Conservation (phyloP, 1,140 invertebrate genomes). For the Colletes gigas region DNA sequence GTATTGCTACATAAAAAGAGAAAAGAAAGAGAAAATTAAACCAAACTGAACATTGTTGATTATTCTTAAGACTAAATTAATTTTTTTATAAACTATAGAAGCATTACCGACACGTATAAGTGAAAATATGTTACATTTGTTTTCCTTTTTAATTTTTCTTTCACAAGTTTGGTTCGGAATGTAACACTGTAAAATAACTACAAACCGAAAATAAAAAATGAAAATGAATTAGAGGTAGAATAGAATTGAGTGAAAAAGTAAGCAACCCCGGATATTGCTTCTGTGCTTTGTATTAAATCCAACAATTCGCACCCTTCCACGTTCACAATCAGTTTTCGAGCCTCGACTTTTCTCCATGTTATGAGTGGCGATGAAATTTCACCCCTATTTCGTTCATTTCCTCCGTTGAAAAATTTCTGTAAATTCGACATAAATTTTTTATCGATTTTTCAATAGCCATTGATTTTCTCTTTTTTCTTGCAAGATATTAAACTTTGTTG, state of each 20-base stretch:
- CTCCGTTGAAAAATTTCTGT: background rate
- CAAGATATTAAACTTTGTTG: conserved; percentile 13
- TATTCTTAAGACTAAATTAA: too few relatives aligned
- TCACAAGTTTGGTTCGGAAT: too few relatives aligned
- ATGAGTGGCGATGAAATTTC: conserved; percentile 1
- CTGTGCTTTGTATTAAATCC: background rate
- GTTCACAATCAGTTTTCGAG: background rate
- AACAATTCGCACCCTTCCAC: background rate
- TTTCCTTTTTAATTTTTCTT: too few relatives aligned
- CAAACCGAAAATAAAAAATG: background rate
- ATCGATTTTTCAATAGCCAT: conserved; percentile 1
- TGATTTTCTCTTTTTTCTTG: background rate
- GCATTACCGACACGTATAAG: too few relatives aligned
- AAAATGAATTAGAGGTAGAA: background rate
- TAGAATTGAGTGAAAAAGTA: background rate
- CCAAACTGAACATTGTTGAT: too few relatives aligned
- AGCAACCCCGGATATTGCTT: background rate
- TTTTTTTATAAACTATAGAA: too few relatives aligned
- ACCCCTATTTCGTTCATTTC: background rate
- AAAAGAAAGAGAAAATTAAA: too few relatives aligned
- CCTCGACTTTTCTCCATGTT: background rate
- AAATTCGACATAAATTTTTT: background rate
- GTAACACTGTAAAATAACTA: background rate
- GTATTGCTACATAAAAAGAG: too few relatives aligned
- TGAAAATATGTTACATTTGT: too few relatives aligned